Evolutionary conservation across 2,113 vertebrate species (phyloP).

Genomic region (Ranitomeya imitator): DNA sequence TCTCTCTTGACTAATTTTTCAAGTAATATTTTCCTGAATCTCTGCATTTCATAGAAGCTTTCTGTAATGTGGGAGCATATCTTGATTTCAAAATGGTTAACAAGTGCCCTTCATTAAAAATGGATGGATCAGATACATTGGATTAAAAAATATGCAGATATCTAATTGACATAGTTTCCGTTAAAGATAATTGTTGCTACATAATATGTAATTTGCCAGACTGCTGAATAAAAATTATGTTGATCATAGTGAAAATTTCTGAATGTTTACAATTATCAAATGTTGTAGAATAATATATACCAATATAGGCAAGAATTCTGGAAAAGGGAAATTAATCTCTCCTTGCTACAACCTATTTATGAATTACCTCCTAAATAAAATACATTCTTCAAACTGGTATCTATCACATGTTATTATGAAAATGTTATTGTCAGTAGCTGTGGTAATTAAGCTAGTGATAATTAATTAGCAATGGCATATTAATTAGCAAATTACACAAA

Average conservation of each 20-base stretch:
- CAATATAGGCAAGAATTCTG: not conserved
- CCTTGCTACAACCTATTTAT: not conserved
- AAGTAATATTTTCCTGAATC: no score
- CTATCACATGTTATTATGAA: conserved; percentile 20
- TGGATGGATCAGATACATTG: not conserved
- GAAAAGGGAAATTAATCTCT: not conserved
- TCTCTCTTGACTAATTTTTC: no score
- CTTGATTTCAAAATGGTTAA: no score
- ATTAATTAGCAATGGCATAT: conserved; percentile 29
- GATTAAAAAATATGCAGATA: not conserved
- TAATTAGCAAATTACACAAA: conserved; percentile 24
- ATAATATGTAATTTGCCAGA: not conserved
- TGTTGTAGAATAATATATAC: not conserved
- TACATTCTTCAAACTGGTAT: conserved; percentile 5
- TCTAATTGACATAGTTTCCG: not conserved
- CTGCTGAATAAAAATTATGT: not conserved
- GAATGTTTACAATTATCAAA: not conserved
- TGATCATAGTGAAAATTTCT: not conserved
- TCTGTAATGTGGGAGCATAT: no score
- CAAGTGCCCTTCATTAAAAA: not conserved
- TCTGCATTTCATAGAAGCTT: no score
- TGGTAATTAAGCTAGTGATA: conserved; percentile 28
- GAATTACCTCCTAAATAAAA: not conserved
- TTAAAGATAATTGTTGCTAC: not conserved
- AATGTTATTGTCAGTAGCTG: conserved; percentile 22